Evolutionary conservation across 2,797 vertebrate species (phyloP), one percentile per base, ranked within the genome.

Genomic region (Pangasius sanitwongsei): DNA sequence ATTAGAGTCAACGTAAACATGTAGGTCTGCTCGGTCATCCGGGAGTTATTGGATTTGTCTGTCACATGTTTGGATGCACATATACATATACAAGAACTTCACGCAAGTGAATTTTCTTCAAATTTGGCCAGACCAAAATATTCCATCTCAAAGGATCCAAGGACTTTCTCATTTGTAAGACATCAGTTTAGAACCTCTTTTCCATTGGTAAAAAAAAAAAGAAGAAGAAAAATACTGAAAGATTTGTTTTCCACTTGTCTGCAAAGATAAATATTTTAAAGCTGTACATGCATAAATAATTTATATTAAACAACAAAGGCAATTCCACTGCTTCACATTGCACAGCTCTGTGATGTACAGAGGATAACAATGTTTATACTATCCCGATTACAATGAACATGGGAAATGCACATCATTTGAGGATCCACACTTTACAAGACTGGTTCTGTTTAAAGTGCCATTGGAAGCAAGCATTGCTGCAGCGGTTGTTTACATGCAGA

Each of bases 361-460:
- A 94, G 91, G 94, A 94, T 94, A 94, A 95, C 95, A 95, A 95
- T 96, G 94, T 96, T 97, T 96, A 96, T 90, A 92, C 92, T 92
- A 92, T 93, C 77, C 93, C 92, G 93, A 93, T 91, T 83, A 94
- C 93, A 95, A 96, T 96, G 95, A 96, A 92, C 91, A 83, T 92
- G 92, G 90, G 92, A 94, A 95, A 94, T 92, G 92, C 90, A 93
- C 93, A 93, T 93, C 92, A 86, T 92, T 88, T 90, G 90, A 92
- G 91, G 86, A 89, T 92, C 86, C 41, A 81, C 88, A 75, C 65
- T 88, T 84, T 20, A 20, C 55, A 41, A 86, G 92, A 92, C 95
- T 96, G 95, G 87, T 85, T 95, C 89, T 91, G 93, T 95, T 96
- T 95, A 96, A 95, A 96, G 91, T 89, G 91, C 92, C 87, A 94